phyloP scores from a whole-genome alignment of 2,113 vertebrate genomes.

The Ictalurus punctatus region DNA sequence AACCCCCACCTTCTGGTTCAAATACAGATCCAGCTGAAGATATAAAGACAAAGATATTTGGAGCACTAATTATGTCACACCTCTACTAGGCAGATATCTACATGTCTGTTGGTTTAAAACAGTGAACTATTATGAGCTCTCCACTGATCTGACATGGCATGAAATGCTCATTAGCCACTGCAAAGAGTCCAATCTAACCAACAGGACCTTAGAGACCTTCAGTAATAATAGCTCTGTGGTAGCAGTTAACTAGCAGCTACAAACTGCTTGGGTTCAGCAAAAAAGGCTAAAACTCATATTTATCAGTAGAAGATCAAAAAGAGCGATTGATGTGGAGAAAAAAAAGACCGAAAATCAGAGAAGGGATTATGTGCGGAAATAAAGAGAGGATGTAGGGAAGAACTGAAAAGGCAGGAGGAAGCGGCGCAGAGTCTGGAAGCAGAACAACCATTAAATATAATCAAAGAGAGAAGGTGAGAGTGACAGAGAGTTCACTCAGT shows the following conservation, averaged over 20 bases:
- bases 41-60: not conserved
- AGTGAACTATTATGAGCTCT: not conserved
- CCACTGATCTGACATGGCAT: no score
- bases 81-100: not conserved
- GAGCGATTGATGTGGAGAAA: not conserved
- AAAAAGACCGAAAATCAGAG: not conserved
- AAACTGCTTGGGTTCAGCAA: not conserved
- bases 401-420: not conserved
- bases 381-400: not conserved
- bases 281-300: conserved; percentile 19
- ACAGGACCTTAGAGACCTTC: conserved; percentile 14
- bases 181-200: not conserved
- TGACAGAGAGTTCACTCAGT: conserved; percentile 5
- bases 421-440: conserved; percentile 16
- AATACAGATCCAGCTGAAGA: not conserved
- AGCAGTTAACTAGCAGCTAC: not conserved
- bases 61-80: not conserved
- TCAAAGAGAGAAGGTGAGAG: conserved; percentile 18
- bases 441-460: conserved; percentile 9
- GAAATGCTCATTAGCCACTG: not conserved
- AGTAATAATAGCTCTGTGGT: conserved; percentile 21
- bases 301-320: conserved; percentile 14
- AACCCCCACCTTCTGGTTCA: not conserved
- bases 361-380: not conserved
- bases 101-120: not conserved